Evolutionary conservation across 1,140 invertebrate genomes (phyloP), one percentile per base, ranked within the genome.

Genomic region (Trachelipus rathkii): DNA sequence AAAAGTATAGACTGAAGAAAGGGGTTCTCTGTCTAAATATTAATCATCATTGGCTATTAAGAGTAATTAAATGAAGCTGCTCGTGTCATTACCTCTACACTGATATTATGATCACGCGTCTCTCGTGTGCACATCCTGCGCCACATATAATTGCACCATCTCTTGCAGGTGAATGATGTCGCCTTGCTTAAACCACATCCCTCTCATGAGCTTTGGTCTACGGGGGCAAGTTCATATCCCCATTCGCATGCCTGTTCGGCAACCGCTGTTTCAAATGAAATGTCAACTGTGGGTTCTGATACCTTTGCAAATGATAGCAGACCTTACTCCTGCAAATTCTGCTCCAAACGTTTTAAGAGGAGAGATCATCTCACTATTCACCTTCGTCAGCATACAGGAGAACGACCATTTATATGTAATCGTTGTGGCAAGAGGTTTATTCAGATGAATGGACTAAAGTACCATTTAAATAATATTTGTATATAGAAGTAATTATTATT

Each of bases 271-370:
- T 33, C 33, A 33, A 6, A 33, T 33, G 33, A 33, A 33, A 33
- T 33, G 33, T 33, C 33, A 33, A 33, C 33, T 33, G 33, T 1
- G 33, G 6, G 33, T 33, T 3, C 33, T 33, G 2, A 33, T n/a
- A n/a, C n/a, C n/a, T n/a, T n/a, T n/a, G n/a, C n/a, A n/a, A n/a
- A n/a, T n/a, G 46, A 15, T 19, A 19, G 19, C 11, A 60, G 79
- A 71, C 79, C 79, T n/a, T 80, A 78, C 74, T 74, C 77, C 45
- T 80, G 79, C 75, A 73, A 74, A 44, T 80, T 76, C 74, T 80
- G 79, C 60, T 76, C 71, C 71, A 89, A 90, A 81, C 88, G 87
- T 78, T 92, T 92, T 84, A 89, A 89, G 73, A 90, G 87, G 82
- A 88, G 86, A 84, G 89, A 86, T 77, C 91, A 87, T 83, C 83